Percentiles rank a stretch among this genome's conserved stretches.
phyloP scores from a whole-genome alignment of 2,113 vertebrate genomes.

The Zeus faber region DNA sequence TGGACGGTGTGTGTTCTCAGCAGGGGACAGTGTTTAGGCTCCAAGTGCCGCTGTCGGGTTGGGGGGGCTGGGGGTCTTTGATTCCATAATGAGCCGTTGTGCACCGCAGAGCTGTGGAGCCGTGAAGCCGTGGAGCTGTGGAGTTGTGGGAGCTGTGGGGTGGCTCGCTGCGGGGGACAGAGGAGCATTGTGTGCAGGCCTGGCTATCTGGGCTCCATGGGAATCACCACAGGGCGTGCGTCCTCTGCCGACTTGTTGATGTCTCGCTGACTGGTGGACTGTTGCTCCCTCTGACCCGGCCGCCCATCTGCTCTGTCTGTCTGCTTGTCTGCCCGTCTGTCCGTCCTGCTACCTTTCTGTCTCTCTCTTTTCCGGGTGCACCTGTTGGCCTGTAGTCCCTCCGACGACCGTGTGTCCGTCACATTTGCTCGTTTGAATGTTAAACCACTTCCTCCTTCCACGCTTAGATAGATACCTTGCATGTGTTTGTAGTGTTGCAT shows the following conservation, averaged over 20 bases:
- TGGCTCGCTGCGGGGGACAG: constrained; percentile 36
- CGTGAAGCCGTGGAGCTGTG: constrained; percentile 18
- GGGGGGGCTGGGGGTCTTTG: constrained; percentile 44
- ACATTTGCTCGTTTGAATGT: no score
- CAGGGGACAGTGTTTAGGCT: constrained; percentile 65
- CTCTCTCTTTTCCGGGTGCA: no score
- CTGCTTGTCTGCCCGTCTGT: no score
- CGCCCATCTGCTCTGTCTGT: no score
- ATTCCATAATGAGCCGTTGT: constrained; percentile 71
- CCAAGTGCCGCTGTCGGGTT: constrained; percentile 36
- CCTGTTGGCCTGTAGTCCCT: no score
- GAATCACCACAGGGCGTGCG: constrained; percentile 61
- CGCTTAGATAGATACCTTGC: background rate
- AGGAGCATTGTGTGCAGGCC: constrained; percentile 62
- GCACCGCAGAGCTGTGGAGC: constrained; percentile 60
- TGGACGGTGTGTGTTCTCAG: constrained; percentile 64
- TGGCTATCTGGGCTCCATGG: constrained; percentile 42
- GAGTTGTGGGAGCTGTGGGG: background rate
- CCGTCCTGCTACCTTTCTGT: no score
- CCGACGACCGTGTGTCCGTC: no score
- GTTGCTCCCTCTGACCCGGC: background rate
- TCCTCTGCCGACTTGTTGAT: constrained; percentile 23
- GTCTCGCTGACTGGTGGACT: background rate
- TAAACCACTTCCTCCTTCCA: no score
- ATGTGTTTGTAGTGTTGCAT: background rate